phyloP scores from a whole-genome alignment of 2,797 vertebrate species.

The Tauraco hartlaubi region DNA sequence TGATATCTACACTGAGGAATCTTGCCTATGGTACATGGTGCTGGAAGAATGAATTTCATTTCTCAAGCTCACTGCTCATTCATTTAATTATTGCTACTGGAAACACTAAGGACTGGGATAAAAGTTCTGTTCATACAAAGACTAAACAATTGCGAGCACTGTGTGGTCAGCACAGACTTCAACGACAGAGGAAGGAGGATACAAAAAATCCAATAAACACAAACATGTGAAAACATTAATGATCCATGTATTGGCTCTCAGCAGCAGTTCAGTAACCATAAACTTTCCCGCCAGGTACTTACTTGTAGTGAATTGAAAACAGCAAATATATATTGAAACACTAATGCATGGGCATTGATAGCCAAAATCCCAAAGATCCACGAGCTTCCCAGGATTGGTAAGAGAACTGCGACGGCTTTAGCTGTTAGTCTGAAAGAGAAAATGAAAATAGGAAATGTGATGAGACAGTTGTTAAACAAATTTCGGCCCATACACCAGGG shows the following conservation, averaged over 20 bases:
- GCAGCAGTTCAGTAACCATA: not conserved
- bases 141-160: not conserved
- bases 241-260: not conserved
- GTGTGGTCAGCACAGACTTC: not conserved
- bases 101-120: not conserved
- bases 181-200: not conserved
- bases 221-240: not conserved
- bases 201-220: not conserved
- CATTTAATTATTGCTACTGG: not conserved
- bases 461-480: not conserved
- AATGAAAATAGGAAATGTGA: not conserved
- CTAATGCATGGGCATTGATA: slow-evolving; percentile 86
- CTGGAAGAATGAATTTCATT: not conserved
- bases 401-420: slow-evolving; percentile 94
- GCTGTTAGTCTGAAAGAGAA: slow-evolving; percentile 86
- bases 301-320: slow-evolving; percentile 96
- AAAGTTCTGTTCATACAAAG: not conserved
- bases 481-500: not conserved
- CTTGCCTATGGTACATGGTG: not conserved
- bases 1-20: not conserved
- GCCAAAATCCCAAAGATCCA: slow-evolving; percentile 97
- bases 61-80: not conserved
- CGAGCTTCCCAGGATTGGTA: slow-evolving; percentile 95
- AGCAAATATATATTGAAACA: slow-evolving; percentile 96
- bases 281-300: not conserved